A percentile compares a stretch with the other conserved stretches of the same genome.
These are phyloP conservation scores for Cygnus olor DNA, from an alignment of 2,797 vertebrate species.

Conservation along the genomic window DNA sequence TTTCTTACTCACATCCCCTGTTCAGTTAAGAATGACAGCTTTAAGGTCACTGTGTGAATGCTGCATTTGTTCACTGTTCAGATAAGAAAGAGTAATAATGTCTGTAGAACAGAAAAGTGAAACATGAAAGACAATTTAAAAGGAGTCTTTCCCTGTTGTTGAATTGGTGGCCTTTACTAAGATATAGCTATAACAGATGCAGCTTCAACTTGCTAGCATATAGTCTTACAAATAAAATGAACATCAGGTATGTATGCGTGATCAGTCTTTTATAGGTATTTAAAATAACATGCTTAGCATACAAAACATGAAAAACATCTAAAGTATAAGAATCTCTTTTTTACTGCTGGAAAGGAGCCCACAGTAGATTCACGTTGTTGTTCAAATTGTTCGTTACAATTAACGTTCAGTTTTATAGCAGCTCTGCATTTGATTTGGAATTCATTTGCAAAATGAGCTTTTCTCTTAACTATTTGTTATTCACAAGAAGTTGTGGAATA, in stretches of 20 bases:
- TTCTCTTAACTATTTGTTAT: neutral
- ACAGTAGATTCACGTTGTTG: neutral
- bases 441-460: neutral
- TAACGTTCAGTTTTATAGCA: neutral
- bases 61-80: neutral
- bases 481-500: slow-evolving; percentile 2
- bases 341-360: neutral
- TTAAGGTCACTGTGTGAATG: neutral
- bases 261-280: slow-evolving; percentile 48
- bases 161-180: neutral
- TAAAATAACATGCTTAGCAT: neutral
- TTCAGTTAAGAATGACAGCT: neutral
- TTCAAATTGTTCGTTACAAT: neutral
- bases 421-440: neutral
- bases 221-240: slow-evolving; percentile 41
- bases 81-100: neutral
- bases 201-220: neutral
- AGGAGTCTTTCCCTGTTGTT: neutral
- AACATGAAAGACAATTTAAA: neutral
- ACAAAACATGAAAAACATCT: neutral
- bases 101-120: neutral
- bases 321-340: neutral
- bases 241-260: slow-evolving; percentile 24
- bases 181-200: neutral
- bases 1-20: neutral